A percentile compares a stretch with the other conserved stretches of the same genome.
phyloP scores from a whole-genome alignment of 2,113 vertebrate genomes.

The Chitala chitala region DNA sequence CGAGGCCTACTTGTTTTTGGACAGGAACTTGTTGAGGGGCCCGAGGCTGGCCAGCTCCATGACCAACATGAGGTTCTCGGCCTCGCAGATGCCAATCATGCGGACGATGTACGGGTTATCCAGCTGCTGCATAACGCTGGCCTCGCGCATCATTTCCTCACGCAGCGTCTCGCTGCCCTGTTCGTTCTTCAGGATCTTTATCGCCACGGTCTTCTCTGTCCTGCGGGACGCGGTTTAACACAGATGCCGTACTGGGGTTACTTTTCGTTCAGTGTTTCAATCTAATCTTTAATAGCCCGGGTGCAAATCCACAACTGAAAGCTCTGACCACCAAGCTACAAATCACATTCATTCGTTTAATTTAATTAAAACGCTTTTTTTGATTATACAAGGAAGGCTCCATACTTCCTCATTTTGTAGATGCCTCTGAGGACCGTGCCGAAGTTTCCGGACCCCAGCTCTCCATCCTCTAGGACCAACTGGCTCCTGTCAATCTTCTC shows the following conservation, averaged over 20 bases:
- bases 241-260: not conserved
- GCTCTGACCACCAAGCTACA: too few relatives aligned
- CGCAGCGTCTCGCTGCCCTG: slow-evolving; percentile 72
- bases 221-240: slow-evolving; percentile 48
- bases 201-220: slow-evolving; percentile 78
- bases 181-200: slow-evolving; percentile 92
- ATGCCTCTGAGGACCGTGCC: slow-evolving; percentile 87
- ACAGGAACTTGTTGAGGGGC: slow-evolving; percentile 85
- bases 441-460: slow-evolving; percentile 94
- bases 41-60: slow-evolving; percentile 97
- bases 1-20: slow-evolving; percentile 76
- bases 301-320: too few relatives aligned
- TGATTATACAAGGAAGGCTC: not conserved
- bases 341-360: too few relatives aligned
- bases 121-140: slow-evolving; percentile 90
- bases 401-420: slow-evolving; percentile 91
- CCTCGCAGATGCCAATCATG: slow-evolving; percentile 96
- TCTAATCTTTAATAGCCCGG: too few relatives aligned
- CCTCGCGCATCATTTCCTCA: slow-evolving; percentile 84
- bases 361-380: too few relatives aligned
- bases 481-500: slow-evolving; percentile 76
- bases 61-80: slow-evolving; percentile 91
- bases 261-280: too few relatives aligned
- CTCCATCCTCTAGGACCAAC: slow-evolving; percentile 79
- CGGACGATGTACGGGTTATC: slow-evolving; percentile 96